Percentiles rank a stretch among this genome's conserved stretches.
Evolutionary conservation across 2,797 vertebrate species (phyloP).

Genomic region (Oryzias dopingdopingensis): DNA sequence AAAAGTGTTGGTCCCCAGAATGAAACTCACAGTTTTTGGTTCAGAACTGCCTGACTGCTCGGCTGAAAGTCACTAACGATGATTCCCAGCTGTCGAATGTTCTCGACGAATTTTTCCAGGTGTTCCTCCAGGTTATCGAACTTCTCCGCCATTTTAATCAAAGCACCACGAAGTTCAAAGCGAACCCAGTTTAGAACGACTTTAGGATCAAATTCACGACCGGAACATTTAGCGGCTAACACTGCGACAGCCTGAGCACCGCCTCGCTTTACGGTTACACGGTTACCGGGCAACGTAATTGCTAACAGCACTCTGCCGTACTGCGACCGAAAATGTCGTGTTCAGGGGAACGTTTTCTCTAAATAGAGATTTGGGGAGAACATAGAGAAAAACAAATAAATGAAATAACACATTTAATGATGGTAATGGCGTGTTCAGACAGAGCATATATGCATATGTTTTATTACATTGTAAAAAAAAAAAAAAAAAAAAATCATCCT

Average conservation of each 20-base stretch:
- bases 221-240: constrained; percentile 17
- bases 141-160: constrained; percentile 87
- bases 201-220: constrained; percentile 7
- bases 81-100: constrained; percentile 96
- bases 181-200: not conserved
- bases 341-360: no score
- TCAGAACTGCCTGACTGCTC: constrained; percentile 95
- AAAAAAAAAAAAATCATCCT: no score
- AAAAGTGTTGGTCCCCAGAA: fast-evolving
- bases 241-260: constrained; percentile 15
- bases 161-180: no score
- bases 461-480: no score
- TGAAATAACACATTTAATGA: no score
- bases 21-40: constrained; percentile 93
- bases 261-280: constrained; percentile 67
- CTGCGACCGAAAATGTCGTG: no score
- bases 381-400: no score
- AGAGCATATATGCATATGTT: no score
- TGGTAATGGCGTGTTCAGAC: no score
- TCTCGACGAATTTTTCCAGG: constrained; percentile 98
- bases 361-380: no score
- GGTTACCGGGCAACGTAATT: no score
- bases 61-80: constrained; percentile 99
- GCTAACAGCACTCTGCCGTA: no score
- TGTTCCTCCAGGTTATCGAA: constrained; percentile 97